These are phyloP conservation scores for Eospalax fontanierii DNA, from an alignment of 2,797 vertebrate genomes.

Conservation along the genomic window DNA sequence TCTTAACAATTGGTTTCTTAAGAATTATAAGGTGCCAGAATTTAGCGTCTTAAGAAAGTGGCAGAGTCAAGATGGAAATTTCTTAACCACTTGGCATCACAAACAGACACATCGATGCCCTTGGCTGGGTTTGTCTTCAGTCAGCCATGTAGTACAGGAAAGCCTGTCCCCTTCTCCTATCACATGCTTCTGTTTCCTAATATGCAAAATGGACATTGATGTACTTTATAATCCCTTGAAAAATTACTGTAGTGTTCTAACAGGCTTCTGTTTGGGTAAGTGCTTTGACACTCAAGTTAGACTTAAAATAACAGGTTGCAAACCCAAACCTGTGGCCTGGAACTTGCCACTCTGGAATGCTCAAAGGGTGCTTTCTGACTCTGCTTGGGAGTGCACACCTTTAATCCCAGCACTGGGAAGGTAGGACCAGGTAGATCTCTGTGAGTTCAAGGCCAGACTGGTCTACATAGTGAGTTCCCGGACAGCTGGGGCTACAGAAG, in stretches of 20 bases:
- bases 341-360: neutral
- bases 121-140: neutral
- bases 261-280: neutral
- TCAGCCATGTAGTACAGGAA: neutral
- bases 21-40: neutral
- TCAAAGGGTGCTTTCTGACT: no score
- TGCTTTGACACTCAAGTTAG: neutral
- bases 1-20: neutral
- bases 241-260: neutral
- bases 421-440: no score
- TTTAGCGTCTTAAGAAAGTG: neutral
- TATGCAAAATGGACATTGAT: neutral
- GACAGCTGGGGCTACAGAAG: no score
- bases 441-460: no score
- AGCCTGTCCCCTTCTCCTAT: neutral
- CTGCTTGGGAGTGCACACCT: no score
- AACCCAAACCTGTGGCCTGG: neutral
- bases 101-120: accelerated
- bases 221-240: neutral
- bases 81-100: neutral
- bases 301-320: accelerated
- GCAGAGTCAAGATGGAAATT: neutral
- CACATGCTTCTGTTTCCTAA: neutral
- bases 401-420: no score
- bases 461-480: no score